Percentiles rank a stretch among this genome's conserved stretches.
Conservation (phyloP, 2,888 invertebrate species). For the Xestoiulus laeticollis region DNA sequence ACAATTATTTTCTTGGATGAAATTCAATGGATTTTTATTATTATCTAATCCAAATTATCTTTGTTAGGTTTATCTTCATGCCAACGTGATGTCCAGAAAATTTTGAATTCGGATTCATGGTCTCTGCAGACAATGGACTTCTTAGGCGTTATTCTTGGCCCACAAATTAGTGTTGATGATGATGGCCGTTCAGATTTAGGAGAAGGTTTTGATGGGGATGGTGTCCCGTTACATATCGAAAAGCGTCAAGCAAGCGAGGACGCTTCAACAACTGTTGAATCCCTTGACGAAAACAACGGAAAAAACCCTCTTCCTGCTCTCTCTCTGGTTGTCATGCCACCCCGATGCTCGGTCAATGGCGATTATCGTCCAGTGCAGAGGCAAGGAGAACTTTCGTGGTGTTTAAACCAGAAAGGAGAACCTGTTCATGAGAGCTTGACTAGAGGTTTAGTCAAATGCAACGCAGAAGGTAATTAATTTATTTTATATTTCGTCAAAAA, state of each 20-base stretch:
- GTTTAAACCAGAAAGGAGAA: conserved; percentile 59
- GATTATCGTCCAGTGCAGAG: conserved; percentile 60
- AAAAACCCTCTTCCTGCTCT: conserved; percentile 32
- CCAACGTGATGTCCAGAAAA: conserved; percentile 60
- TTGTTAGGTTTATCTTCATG: conserved; percentile 58
- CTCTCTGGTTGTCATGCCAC: conserved; percentile 60
- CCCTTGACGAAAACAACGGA: not conserved
- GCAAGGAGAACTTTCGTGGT: conserved; percentile 61
- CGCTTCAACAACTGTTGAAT: not conserved
- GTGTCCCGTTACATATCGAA: not conserved
- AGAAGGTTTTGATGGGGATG: conserved; percentile 13
- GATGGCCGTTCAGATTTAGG: not conserved
- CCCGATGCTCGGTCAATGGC: conserved; percentile 60
- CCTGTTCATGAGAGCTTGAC: conserved; percentile 59
- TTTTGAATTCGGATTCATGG: conserved; percentile 59
- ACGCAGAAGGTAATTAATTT: conserved; percentile 55
- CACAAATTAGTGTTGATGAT: conserved; percentile 36
- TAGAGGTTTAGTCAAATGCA: conserved; percentile 59
- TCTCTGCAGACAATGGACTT: conserved; percentile 42
- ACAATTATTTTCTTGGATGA: not conserved
- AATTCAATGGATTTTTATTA: not conserved
- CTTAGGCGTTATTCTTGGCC: conserved; percentile 43
- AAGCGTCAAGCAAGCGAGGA: conserved; percentile 55
- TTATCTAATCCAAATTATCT: not conserved
- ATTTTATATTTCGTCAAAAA: not conserved